Conservation (phyloP, 2,888 invertebrate species). For the Megastigmus dorsalis region DNA sequence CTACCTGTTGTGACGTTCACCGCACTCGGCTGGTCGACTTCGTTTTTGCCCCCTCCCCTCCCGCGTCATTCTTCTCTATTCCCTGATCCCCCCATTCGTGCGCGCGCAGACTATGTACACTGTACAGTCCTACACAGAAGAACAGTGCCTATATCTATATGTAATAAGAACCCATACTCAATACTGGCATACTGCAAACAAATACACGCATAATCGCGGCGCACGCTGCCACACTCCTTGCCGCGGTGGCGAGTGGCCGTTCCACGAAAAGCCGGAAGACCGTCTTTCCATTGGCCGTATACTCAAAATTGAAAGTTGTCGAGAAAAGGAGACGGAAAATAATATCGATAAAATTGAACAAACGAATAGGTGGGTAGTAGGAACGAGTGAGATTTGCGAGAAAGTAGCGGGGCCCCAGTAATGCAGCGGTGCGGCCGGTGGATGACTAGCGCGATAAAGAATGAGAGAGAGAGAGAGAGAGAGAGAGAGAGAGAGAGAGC, state of each 20-base stretch:
- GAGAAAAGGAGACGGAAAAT: too few relatives aligned
- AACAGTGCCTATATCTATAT: too few relatives aligned
- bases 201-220: too few relatives aligned
- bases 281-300: constrained; percentile 22
- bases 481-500: constrained; percentile 32
- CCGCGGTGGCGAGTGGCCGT: constrained; percentile 44
- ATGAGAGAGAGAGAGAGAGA: constrained; percentile 50
- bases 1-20: constrained; percentile 71
- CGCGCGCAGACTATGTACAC: too few relatives aligned
- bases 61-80: neutral
- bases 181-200: too few relatives aligned
- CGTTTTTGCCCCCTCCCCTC: constrained; percentile 47
- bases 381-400: too few relatives aligned
- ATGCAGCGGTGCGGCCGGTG: too few relatives aligned
- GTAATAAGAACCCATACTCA: too few relatives aligned
- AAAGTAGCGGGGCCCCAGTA: neutral
- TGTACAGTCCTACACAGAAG: too few relatives aligned
- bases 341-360: too few relatives aligned
- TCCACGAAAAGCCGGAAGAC: constrained; percentile 14
- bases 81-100: neutral
- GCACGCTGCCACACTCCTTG: neutral
- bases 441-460: constrained; percentile 41
- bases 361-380: too few relatives aligned
- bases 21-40: constrained; percentile 53
- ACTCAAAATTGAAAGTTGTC: constrained; percentile 22